phyloP scores from a whole-genome alignment of 1,140 invertebrate genomes.

The Trichonephila clavipes region DNA sequence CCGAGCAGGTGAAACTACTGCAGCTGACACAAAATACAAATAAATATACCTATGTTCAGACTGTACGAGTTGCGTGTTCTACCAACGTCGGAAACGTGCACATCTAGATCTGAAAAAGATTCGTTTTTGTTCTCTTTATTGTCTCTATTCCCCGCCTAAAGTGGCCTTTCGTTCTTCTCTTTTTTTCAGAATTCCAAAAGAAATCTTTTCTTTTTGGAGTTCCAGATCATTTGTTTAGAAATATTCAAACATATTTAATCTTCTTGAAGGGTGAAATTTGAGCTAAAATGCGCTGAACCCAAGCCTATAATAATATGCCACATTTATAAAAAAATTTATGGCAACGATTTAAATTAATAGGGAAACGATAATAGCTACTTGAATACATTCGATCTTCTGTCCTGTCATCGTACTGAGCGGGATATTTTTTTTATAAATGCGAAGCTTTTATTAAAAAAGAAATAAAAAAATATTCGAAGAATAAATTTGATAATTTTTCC shows the following conservation, averaged over 20 bases:
- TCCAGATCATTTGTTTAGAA: slow-evolving; percentile 26
- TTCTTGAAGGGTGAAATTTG: background rate
- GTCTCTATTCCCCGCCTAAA: background rate
- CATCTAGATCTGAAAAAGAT: background rate
- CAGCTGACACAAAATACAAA: background rate
- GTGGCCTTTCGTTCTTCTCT: background rate
- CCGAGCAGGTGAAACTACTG: background rate
- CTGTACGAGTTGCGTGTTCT: background rate
- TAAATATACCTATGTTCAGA: background rate
- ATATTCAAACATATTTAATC: background rate
- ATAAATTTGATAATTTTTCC: too few relatives aligned
- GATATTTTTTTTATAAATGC: too few relatives aligned
- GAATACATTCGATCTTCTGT: background rate
- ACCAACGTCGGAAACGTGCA: background rate
- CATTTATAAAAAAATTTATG: background rate
- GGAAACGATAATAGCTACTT: background rate
- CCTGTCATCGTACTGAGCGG: too few relatives aligned
- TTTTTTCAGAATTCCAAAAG: background rate
- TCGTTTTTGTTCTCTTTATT: background rate
- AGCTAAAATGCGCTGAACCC: background rate
- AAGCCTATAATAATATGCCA: background rate
- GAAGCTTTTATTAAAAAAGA: too few relatives aligned
- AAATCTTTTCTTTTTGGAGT: background rate
- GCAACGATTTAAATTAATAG: background rate
- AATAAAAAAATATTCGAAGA: too few relatives aligned